Percentiles rank a stretch among this genome's conserved stretches.
Evolutionary conservation across 2,113 vertebrate genomes (phyloP).

Genomic region (Takifugu flavidus): DNA sequence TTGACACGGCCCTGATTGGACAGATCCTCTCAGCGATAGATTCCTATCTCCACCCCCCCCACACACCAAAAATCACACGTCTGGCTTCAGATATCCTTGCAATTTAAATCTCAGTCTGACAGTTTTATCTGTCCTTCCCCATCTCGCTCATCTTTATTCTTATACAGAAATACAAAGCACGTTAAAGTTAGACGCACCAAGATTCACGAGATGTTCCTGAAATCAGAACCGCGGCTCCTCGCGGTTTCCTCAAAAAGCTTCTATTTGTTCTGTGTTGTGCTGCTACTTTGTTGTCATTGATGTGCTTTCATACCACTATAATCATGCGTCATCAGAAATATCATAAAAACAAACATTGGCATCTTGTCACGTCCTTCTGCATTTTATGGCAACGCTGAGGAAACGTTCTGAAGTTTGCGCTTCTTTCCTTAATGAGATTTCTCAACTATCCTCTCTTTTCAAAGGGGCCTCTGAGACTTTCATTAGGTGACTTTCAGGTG

Average conservation of each 20-base stretch:
- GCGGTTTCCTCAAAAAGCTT: constrained; percentile 1
- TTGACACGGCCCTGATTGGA: not conserved
- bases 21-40: not conserved
- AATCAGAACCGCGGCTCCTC: constrained; percentile 26
- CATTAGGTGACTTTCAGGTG: constrained; percentile 43
- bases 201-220: constrained; percentile 15
- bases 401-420: constrained; percentile 6
- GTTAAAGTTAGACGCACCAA: constrained; percentile 18
- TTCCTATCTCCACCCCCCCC: not conserved
- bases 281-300: constrained; percentile 2
- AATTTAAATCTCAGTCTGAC: constrained; percentile 8
- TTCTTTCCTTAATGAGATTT: constrained; percentile 31
- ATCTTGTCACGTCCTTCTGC: constrained; percentile 15
- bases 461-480: constrained; percentile 48
- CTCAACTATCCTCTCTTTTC: constrained; percentile 31
- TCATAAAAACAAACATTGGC: not conserved
- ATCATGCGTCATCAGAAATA: not conserved
- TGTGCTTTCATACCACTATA: no score
- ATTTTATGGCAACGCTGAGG: constrained; percentile 20
- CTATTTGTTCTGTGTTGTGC: constrained; percentile 1
- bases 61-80: not conserved
- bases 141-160: constrained; percentile 11
- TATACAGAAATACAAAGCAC: constrained; percentile 20
- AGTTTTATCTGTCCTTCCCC: not conserved
- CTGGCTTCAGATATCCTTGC: constrained; percentile 1